A percentile compares a stretch with the other conserved stretches of the same genome.
These are phyloP conservation scores for Trinectes maculatus DNA, from an alignment of 2,113 vertebrate genomes.

Conservation along the genomic window DNA sequence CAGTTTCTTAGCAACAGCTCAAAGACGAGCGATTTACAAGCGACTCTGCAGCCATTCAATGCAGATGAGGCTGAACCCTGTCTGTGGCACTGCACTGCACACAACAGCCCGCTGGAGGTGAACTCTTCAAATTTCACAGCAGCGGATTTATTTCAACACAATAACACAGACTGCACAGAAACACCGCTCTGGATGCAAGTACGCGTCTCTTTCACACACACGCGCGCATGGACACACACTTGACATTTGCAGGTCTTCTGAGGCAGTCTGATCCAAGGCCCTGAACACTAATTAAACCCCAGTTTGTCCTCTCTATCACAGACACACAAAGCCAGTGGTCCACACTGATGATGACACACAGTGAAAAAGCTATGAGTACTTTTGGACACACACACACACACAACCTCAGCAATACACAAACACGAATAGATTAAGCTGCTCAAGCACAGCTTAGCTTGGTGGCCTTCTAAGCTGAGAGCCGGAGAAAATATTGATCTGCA, in stretches of 20 bases:
- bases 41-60: conserved; percentile 36
- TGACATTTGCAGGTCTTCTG: conserved; percentile 42
- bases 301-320: conserved; percentile 22
- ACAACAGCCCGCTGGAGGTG: conserved; percentile 52
- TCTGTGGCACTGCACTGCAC: conserved; percentile 39
- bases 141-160: conserved; percentile 49
- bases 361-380: not conserved
- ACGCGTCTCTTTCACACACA: conserved; percentile 6
- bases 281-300: conserved; percentile 49
- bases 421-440: conserved; percentile 8
- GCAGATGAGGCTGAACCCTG: conserved; percentile 29
- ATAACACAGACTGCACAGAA: conserved; percentile 22
- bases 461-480: conserved; percentile 45
- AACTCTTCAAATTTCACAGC: conserved; percentile 54
- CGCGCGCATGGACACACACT: not conserved
- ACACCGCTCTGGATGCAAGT: not conserved
- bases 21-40: conserved; percentile 37
- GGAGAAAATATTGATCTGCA: conserved; percentile 53
- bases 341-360: not conserved
- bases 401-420: not conserved
- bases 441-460: conserved; percentile 24
- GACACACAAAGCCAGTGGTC: not conserved
- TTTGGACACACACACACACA: not conserved
- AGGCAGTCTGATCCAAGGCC: conserved; percentile 41
- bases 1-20: conserved; percentile 61